A percentile compares a stretch with the other conserved stretches of the same genome.
phyloP scores from a whole-genome alignment of 1,140 invertebrate genomes.

The Zelostemma sp. region DNA sequence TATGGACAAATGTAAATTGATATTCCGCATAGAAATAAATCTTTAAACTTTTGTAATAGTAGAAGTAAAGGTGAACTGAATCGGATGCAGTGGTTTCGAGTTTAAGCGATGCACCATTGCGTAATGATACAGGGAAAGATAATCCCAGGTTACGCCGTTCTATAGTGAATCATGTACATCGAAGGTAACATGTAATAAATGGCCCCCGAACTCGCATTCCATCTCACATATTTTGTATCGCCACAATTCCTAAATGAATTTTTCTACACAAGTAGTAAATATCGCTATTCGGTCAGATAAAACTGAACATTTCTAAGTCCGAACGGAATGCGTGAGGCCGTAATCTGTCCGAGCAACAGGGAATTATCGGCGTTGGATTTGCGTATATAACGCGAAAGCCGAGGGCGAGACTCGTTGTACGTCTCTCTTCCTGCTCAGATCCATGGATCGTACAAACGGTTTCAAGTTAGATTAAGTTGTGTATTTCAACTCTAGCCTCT shows the following conservation, averaged over 20 bases:
- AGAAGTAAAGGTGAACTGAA: conserved; percentile 11
- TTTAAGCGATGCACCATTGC: conserved; percentile 45
- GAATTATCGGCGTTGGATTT: neutral
- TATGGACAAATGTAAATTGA: conserved; percentile 34
- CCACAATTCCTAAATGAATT: neutral
- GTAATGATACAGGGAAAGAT: conserved; percentile 47
- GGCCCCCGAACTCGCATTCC: too few species aligned
- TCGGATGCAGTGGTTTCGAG: conserved; percentile 40
- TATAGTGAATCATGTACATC: conserved; percentile 25
- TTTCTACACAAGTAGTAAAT: neutral
- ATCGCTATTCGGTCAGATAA: neutral
- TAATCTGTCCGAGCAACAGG: neutral
- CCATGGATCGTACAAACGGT: conserved; percentile 30
- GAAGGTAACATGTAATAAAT: too few species aligned
- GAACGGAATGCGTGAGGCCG: too few species aligned
- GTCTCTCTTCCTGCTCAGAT: conserved; percentile 10
- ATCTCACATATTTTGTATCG: too few species aligned
- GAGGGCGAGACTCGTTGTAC: neutral
- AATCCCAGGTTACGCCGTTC: conserved; percentile 41
- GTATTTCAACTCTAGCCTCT: conserved; percentile 12
- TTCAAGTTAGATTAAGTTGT: conserved; percentile 50
- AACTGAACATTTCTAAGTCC: neutral
- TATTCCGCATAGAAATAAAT: conserved; percentile 45
- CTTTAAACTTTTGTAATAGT: conserved; percentile 36
- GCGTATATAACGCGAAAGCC: neutral